phyloP scores from a whole-genome alignment of 2,113 vertebrate genomes.

The Silurus meridionalis region DNA sequence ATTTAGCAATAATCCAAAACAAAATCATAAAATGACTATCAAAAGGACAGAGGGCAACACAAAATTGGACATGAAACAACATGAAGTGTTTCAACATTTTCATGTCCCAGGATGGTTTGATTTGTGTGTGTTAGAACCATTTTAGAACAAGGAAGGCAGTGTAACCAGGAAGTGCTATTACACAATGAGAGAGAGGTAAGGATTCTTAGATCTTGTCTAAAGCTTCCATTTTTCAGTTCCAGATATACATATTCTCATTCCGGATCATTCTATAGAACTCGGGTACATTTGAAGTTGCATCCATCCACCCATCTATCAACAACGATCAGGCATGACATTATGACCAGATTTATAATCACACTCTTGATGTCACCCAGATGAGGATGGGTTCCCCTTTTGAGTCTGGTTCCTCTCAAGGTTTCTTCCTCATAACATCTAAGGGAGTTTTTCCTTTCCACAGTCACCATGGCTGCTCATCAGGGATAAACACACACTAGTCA shows the following conservation, averaged over 20 bases:
- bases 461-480: too few relatives aligned
- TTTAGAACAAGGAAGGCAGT: not conserved
- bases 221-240: not conserved
- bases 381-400: too few relatives aligned
- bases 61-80: too few relatives aligned
- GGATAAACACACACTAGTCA: too few relatives aligned
- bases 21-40: not conserved
- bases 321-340: too few relatives aligned
- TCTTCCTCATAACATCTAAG: too few relatives aligned
- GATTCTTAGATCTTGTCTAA: not conserved
- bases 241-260: not conserved
- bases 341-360: too few relatives aligned
- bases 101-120: not conserved
- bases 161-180: not conserved
- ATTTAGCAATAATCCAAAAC: not conserved
- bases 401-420: too few relatives aligned
- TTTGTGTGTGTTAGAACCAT: not conserved
- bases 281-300: not conserved
- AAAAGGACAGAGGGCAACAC: not conserved
- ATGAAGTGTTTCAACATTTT: not conserved
- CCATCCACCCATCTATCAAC: too few relatives aligned
- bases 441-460: too few relatives aligned
- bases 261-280: not conserved
- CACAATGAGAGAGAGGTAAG: not conserved
- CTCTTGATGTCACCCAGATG: too few relatives aligned